These are phyloP conservation scores for Cheilosia vernalis DNA, from an alignment of 2,888 invertebrate species.

Conservation along the genomic window DNA sequence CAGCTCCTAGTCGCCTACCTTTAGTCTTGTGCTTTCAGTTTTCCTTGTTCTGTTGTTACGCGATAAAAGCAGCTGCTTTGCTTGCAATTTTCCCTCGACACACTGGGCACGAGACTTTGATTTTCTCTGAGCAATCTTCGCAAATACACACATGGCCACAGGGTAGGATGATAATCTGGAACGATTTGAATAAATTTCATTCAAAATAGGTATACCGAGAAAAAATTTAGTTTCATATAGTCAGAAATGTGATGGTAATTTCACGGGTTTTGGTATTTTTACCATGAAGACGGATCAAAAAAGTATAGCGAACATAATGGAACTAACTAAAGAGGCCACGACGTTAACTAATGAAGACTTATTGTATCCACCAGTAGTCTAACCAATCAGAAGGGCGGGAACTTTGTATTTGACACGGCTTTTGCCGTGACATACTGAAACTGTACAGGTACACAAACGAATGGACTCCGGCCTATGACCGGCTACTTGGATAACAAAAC, in stretches of 20 bases:
- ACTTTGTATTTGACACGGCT: too few species aligned
- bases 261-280: too few species aligned
- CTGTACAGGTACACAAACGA: not conserved
- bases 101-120: slow-evolving; percentile 90
- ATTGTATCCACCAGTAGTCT: too few species aligned
- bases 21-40: slow-evolving; percentile 6
- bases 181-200: not conserved
- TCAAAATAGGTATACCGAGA: too few species aligned
- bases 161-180: slow-evolving; percentile 91
- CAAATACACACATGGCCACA: slow-evolving; percentile 96
- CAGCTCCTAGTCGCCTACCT: not conserved
- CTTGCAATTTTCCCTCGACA: slow-evolving; percentile 89
- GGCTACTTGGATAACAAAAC: not conserved
- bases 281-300: too few species aligned
- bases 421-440: too few species aligned
- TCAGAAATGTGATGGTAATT: too few species aligned
- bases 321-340: too few species aligned
- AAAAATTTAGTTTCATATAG: too few species aligned
- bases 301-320: too few species aligned
- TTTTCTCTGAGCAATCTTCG: slow-evolving; percentile 91
- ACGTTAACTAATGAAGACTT: too few species aligned
- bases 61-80: slow-evolving; percentile 90
- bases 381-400: too few species aligned
- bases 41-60: slow-evolving; percentile 82
- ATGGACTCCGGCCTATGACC: not conserved